Conservation (phyloP, 2,888 invertebrate genomes). For the Thyatira batis region DNA sequence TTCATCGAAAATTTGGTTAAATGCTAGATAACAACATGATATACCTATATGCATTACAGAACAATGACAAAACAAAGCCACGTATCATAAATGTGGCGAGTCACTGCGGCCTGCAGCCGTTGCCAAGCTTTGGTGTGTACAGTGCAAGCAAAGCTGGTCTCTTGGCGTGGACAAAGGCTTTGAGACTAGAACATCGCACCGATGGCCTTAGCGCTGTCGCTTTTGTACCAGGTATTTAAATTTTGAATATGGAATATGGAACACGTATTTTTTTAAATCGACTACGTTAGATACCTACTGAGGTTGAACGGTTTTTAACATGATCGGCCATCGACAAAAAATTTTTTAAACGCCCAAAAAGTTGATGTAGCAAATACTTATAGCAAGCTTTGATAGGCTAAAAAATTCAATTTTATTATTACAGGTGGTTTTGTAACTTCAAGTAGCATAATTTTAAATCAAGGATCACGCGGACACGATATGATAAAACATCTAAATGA, state of each 20-base stretch:
- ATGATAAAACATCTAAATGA: constrained; percentile 85
- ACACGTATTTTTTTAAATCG: no score
- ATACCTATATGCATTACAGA: constrained; percentile 31
- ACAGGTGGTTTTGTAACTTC: constrained; percentile 86
- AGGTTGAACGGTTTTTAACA: no score
- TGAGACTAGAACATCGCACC: constrained; percentile 88
- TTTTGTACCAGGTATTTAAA: constrained; percentile 87
- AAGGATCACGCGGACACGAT: constrained; percentile 81
- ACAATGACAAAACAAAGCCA: constrained; percentile 51
- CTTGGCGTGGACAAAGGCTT: constrained; percentile 86
- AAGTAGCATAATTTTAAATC: constrained; percentile 86
- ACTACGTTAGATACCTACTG: no score
- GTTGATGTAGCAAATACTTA: no score
- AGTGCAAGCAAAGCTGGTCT: constrained; percentile 92
- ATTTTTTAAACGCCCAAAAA: no score
- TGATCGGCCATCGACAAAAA: no score
- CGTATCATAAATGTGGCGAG: constrained; percentile 92
- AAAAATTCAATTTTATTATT: constrained; percentile 24
- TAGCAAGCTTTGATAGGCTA: not conserved
- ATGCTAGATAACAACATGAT: no score
- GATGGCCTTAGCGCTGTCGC: constrained; percentile 87
- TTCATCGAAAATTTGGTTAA: no score
- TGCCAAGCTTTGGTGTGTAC: constrained; percentile 90
- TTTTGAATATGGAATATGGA: no score
- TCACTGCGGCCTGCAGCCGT: constrained; percentile 88